Conservation (phyloP, 2,888 invertebrate species). For the Isoperla grammatica region DNA sequence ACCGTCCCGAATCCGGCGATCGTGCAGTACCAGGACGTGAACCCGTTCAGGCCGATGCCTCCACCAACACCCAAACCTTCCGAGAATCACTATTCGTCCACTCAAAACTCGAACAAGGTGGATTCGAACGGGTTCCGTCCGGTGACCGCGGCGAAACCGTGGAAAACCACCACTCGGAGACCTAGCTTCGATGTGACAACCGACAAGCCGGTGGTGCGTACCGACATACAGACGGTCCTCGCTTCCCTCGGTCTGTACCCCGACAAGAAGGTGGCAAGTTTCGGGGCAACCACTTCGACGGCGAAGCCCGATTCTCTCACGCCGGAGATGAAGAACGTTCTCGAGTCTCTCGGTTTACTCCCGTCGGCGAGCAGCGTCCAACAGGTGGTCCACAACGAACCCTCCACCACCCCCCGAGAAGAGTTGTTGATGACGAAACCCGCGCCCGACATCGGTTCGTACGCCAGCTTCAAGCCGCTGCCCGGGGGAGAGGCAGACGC, state of each 20-base stretch:
- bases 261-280: constrained; percentile 33
- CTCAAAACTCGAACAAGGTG: constrained; percentile 14
- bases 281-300: constrained; percentile 31
- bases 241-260: constrained; percentile 45
- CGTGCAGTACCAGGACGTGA: constrained; percentile 3
- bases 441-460: constrained; percentile 39
- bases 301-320: constrained; percentile 30
- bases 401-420: constrained; percentile 13
- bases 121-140: constrained; percentile 20
- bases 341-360: constrained; percentile 25
- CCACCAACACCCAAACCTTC: background rate
- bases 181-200: constrained; percentile 27
- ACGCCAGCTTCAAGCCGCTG: constrained; percentile 45
- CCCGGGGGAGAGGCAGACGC: constrained; percentile 24
- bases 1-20: background rate
- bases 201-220: constrained; percentile 37
- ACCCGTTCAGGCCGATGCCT: constrained; percentile 4
- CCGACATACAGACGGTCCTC: constrained; percentile 43
- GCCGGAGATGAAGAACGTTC: constrained; percentile 26
- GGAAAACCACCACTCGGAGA: background rate
- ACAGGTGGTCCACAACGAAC: background rate
- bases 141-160: constrained; percentile 25
- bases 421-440: constrained; percentile 23
- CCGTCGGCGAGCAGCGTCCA: constrained; percentile 16
- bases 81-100: too few relatives aligned